Percentiles rank a stretch among this genome's conserved stretches.
phyloP scores from a whole-genome alignment of 2,113 vertebrate species.

The Triplophysa rosa region DNA sequence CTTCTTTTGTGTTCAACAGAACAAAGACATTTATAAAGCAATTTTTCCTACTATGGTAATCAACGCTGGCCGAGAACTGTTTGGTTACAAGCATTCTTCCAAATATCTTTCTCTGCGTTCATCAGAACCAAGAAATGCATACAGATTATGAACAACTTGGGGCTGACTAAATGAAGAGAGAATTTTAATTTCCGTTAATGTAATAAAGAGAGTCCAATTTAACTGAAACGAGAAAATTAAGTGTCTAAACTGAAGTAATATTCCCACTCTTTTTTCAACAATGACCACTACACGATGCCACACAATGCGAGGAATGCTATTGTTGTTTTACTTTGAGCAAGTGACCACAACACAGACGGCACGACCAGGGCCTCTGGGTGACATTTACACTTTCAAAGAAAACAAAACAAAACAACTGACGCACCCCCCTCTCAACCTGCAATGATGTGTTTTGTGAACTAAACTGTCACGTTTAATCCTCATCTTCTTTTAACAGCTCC shows the following conservation, averaged over 20 bases:
- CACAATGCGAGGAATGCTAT: conserved; percentile 43
- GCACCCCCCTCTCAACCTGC: neutral
- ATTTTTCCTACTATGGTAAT: too few relatives aligned
- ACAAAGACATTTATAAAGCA: too few relatives aligned
- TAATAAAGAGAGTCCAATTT: neutral
- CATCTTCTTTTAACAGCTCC: too few relatives aligned
- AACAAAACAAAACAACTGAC: neutral
- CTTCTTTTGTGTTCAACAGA: too few relatives aligned
- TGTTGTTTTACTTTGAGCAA: conserved; percentile 41
- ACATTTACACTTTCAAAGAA: neutral
- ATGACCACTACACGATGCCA: conserved; percentile 9
- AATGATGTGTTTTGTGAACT: too few relatives aligned
- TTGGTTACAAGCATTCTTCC: too few relatives aligned
- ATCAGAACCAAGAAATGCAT: too few relatives aligned
- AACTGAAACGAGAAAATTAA: neutral
- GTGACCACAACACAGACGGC: conserved; percentile 40
- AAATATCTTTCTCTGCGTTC: too few relatives aligned
- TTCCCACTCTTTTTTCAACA: neutral
- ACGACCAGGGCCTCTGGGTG: conserved; percentile 31
- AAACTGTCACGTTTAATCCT: too few relatives aligned
- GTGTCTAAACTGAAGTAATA: neutral
- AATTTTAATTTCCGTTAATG: too few relatives aligned
- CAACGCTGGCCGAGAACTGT: too few relatives aligned
- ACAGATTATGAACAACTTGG: neutral
- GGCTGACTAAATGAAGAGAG: neutral